Base-by-base conservation (phyloP, 2,113 vertebrate species). In the Brachirus orientalis region DNA sequence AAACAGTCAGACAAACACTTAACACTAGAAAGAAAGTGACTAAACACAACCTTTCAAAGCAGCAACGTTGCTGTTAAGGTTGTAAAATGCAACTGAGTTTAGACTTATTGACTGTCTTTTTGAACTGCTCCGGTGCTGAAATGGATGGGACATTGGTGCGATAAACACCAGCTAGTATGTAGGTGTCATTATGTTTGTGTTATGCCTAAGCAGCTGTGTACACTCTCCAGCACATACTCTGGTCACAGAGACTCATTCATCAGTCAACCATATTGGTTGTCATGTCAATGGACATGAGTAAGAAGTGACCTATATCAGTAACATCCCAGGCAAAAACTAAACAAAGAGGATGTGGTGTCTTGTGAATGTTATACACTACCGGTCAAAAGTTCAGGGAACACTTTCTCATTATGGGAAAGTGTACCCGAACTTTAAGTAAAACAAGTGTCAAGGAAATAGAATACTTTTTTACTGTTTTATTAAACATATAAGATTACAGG, bases 191-290 rank as follows among this genome's bases (percentile, higher is more conserved):
- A 60, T 90, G 84, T 81, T 90, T 92, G 88, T 87, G 51, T 73
- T 78, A 63, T 40, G 28, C 35, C 67, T 53, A 56, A 76, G 83
- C 91, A 93, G 92, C 90, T 92, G 92, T 90, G 90, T 85, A 88
- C 80, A 93, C 92, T 84, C 58, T 68, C 43, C 20, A 52, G 63
- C 66, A 38, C 59, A 66, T 79, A 78, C 75, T 63, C 67, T 61
- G 35, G 61, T 82, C 71, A 79, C 73, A 70, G 61, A 69, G 18
- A 50, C 10, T 0, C 53, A 67, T 68, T 73, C 36, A 72, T 83
- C 50, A 77, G 60, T 68, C 28, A 36, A 41, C 51, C 53, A 37
- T 63, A 64, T 11, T 53, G 51, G 47, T 18, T 16, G n/a, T 46
- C 45, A 53, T 53, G 12, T 67, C 43, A 67, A 4, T 52, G 59